These are phyloP conservation scores for Psittacara wagleri DNA, from an alignment of 2,113 vertebrate species.

Conservation along the genomic window DNA sequence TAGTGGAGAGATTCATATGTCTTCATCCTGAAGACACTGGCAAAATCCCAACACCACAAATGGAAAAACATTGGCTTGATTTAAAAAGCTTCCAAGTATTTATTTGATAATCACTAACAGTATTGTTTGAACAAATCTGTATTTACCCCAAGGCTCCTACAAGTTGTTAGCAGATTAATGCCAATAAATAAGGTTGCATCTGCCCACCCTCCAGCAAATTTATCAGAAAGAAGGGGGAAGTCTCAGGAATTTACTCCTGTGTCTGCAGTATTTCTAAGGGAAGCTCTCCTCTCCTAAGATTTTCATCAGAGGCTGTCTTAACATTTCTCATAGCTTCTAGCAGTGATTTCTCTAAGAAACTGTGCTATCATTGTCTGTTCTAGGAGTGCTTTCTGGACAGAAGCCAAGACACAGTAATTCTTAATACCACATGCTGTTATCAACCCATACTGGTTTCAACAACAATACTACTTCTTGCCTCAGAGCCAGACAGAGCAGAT, in stretches of 20 bases:
- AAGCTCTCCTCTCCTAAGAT: neutral
- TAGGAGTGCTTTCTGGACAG: slow-evolving; percentile 2
- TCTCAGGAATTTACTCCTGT: neutral
- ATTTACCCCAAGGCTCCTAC: neutral
- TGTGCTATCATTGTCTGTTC: slow-evolving; percentile 10
- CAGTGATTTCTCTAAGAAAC: neutral
- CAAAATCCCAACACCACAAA: neutral
- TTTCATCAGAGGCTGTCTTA: neutral
- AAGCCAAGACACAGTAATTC: slow-evolving; percentile 15
- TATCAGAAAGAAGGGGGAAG: neutral
- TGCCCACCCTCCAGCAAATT: neutral
- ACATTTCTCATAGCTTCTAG: neutral
- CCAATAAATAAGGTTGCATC: neutral
- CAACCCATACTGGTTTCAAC: neutral
- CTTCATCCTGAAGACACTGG: neutral
- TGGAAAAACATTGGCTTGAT: neutral
- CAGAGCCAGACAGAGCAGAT: neutral
- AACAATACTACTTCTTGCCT: neutral
- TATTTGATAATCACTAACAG: neutral
- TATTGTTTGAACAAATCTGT: neutral
- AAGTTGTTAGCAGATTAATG: neutral
- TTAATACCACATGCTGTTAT: neutral
- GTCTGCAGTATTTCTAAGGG: neutral
- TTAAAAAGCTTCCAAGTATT: neutral
- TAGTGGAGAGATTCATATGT: neutral